phyloP scores from a whole-genome alignment of 2,888 invertebrate species.

The Epinotia ramella region DNA sequence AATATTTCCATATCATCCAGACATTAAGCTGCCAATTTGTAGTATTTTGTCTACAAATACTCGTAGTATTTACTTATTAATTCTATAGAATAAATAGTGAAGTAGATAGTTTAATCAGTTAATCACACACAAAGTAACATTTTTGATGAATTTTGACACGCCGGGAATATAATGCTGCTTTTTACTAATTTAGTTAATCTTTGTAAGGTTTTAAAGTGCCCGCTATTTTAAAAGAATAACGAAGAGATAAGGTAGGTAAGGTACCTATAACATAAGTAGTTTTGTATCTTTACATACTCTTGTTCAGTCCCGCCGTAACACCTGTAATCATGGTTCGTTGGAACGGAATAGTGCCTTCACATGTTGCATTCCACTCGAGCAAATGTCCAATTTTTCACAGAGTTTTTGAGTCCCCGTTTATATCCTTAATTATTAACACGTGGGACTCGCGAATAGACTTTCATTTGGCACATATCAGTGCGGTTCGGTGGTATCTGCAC shows the following conservation, averaged over 20 bases:
- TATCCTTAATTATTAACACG: background rate
- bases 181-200: no score
- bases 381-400: conserved; percentile 9
- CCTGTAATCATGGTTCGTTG: conserved; percentile 23
- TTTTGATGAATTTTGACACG: no score
- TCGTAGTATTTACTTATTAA: background rate
- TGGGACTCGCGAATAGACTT: background rate
- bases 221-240: background rate
- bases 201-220: no score
- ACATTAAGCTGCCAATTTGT: conserved; percentile 7
- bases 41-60: background rate
- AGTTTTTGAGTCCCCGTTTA: background rate
- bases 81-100: no score
- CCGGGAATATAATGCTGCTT: no score
- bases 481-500: no score
- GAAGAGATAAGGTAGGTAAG: background rate
- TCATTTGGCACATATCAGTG: no score
- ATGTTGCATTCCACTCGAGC: conserved; percentile 26
- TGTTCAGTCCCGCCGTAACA: conserved; percentile 11
- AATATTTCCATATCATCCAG: background rate
- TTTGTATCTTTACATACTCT: conserved; percentile 9
- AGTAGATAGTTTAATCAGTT: no score
- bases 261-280: background rate
- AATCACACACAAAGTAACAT: no score
- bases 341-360: conserved; percentile 13